Percentiles rank a stretch among this genome's conserved stretches.
These are phyloP conservation scores for Spialia ferax DNA, from an alignment of 2,888 invertebrate genomes.

Conservation along the genomic window DNA sequence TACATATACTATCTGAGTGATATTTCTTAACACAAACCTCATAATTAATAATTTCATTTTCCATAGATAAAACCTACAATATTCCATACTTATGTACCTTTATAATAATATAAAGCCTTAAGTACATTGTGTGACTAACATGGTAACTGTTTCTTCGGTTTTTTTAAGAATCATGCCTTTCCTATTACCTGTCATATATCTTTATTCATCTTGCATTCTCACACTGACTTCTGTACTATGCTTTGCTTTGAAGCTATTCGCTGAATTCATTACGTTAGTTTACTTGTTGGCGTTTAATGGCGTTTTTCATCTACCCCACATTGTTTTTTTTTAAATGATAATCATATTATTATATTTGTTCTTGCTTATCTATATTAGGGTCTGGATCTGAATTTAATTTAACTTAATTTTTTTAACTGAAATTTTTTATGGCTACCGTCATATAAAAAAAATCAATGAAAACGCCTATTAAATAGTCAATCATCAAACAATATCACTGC, in stretches of 20 bases:
- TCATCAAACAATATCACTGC: constrained; percentile 45
- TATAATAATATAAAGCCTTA: not conserved
- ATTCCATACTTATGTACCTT: too few species aligned
- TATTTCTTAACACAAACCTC: too few species aligned
- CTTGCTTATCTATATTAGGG: not conserved
- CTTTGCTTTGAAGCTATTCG: constrained; percentile 43
- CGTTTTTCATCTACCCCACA: constrained; percentile 34
- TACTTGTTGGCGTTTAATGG: constrained; percentile 15
- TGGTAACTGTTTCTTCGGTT: constrained; percentile 6
- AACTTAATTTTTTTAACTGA: not conserved
- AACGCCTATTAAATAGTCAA: constrained; percentile 26
- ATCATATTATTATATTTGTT: not conserved
- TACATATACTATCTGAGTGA: too few species aligned
- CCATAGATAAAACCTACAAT: too few species aligned
- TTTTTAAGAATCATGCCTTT: not conserved
- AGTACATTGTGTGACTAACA: constrained; percentile 34
- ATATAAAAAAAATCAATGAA: not conserved
- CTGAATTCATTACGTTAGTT: constrained; percentile 20
- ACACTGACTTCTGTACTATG: constrained; percentile 14
- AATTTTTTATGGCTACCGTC: not conserved
- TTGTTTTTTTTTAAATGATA: not conserved
- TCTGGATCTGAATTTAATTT: not conserved
- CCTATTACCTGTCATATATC: too few species aligned
- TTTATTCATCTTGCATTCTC: constrained; percentile 17
- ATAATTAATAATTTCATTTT: too few species aligned